Evolutionary conservation across 2,888 invertebrate genomes (phyloP), one percentile per base, ranked within the genome.

Genomic region (Mimas tiliae): DNA sequence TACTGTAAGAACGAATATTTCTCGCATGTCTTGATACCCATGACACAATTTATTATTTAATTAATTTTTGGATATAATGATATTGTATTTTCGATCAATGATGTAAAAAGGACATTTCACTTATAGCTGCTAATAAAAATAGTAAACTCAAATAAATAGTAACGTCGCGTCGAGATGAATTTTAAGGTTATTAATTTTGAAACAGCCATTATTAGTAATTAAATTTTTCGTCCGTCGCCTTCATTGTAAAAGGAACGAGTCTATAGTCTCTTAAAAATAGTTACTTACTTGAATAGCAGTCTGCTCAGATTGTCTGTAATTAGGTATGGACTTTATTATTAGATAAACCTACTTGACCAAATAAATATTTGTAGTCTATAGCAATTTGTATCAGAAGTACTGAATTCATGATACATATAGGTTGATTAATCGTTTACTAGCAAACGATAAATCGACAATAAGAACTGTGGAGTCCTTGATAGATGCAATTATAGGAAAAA

Each of bases 401-500:
- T n/a, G 2, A 38, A 38, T 34, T 53, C 45, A 45, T 6, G 14
- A 53, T 33, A 34, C 1, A 14, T 21, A 33, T 53, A 8, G 14
- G 6, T 33, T 34, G 53, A 34, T 21, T 14, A 6, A 16, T 4
- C 4, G 27, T 27, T 27, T 11, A 21, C 14, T 12, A 33, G 14
- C n/a, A n/a, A n/a, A n/a, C n/a, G n/a, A n/a, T 27, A 14, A 27
- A 52, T 21, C 21, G 3, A 27, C 14, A 27, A 52, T 21, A 48
- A 16, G 19, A 53, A 19, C 6, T 42, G 1, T 6, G 7, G 16
- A 42, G 38, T 55, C 53, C 38, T 55, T 38, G 38, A 16, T n/a
- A 34, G n/a, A 38, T 55, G 38, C 67, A 67, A 67, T 63, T 67
- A 74, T 72, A 66, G 67, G 62, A 70, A 69, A 58, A 67, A 70